Evolutionary conservation across 2,113 vertebrate genomes (phyloP), one percentile per base, ranked within the genome.

Genomic region (Tapirus terrestris): DNA sequence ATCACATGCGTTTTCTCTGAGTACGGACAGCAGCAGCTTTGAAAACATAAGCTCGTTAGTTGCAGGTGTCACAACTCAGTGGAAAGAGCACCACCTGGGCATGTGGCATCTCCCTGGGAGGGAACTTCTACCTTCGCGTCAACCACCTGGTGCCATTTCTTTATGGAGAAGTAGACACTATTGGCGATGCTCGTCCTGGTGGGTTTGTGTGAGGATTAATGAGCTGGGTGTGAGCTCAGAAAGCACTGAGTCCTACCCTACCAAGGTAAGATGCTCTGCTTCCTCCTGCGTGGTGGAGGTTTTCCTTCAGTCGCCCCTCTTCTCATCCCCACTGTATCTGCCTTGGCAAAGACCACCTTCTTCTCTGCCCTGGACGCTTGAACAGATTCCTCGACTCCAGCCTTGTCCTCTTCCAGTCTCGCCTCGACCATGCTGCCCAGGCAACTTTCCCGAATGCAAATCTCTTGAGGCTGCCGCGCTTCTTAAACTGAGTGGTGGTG

Each of bases 311-410:
- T 43, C 2, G 36, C 11, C 9, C 12, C 5, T 58, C 25, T 36
- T 81, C 36, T 63, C 13, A 61, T 72, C 9, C 5, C 11, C n/a
- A 45, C 31, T 4, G 17, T 79, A 75, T 27, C n/a, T 93, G 29
- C 45, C 31, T 80, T 76, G 76, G 68, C 68, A 56, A 96, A 96
- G 84, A 36, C 33, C 3, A 25, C 27, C 25, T 89, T 90, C 68
- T 6, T 77, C n/a, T 58, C 27, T 83, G 36, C 18, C 17, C 17
- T n/a, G 60, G 53, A 9, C 1, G 23, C 17, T 2, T 17, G 43
- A 63, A 25, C 10, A 63, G 51, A 53, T 29, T 81, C 48, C 23
- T 33, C 1, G 1, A 61, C 11, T 63, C 20, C 31, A 67, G n/a
- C 14, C 53, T 51, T 7, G 23, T 6, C 6, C 20, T 84, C 39